Evolutionary conservation across 2,113 vertebrate species (phyloP).

Genomic region (Misgurnus mizolepis): DNA sequence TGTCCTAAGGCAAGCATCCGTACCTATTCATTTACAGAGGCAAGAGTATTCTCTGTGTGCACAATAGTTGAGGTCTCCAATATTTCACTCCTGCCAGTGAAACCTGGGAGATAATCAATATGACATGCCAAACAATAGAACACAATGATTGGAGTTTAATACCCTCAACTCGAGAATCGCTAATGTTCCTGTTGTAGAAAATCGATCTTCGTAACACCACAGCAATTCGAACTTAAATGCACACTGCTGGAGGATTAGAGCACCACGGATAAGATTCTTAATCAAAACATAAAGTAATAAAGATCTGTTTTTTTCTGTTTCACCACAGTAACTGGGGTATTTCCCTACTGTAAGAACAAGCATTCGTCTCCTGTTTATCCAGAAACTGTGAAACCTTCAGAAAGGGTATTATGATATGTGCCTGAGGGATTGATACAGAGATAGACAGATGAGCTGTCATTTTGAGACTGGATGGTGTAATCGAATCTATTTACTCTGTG

Average conservation of each 20-base stretch:
- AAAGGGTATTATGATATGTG: slow-evolving; percentile 37
- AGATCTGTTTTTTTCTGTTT: neutral
- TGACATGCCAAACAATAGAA: slow-evolving; percentile 71
- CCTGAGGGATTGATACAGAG: slow-evolving; percentile 44
- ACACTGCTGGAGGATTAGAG: slow-evolving; percentile 53
- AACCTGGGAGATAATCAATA: slow-evolving; percentile 83
- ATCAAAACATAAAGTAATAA: slow-evolving; percentile 4
- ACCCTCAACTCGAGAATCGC: slow-evolving; percentile 73
- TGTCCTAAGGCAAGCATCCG: slow-evolving; percentile 62
- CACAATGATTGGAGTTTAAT: slow-evolving; percentile 80
- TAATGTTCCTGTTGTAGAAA: slow-evolving; percentile 76
- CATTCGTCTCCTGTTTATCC: slow-evolving; percentile 30
- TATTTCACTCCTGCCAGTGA: slow-evolving; percentile 71
- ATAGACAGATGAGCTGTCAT: slow-evolving; percentile 53
- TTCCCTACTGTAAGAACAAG: slow-evolving; percentile 10
- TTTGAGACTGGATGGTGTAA: slow-evolving; percentile 38
- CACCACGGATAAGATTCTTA: slow-evolving; percentile 53
- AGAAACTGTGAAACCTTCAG: neutral
- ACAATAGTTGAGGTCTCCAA: slow-evolving; percentile 68
- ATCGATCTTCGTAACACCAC: slow-evolving; percentile 68
- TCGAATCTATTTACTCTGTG: slow-evolving; percentile 41
- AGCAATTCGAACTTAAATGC: slow-evolving; percentile 60
- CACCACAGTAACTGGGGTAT: slow-evolving; percentile 7
- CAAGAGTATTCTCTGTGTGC: slow-evolving; percentile 58
- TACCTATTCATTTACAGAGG: slow-evolving; percentile 69